Evolutionary conservation across 1,140 invertebrate genomes (phyloP).

Genomic region (Euura saliciscinereae): DNA sequence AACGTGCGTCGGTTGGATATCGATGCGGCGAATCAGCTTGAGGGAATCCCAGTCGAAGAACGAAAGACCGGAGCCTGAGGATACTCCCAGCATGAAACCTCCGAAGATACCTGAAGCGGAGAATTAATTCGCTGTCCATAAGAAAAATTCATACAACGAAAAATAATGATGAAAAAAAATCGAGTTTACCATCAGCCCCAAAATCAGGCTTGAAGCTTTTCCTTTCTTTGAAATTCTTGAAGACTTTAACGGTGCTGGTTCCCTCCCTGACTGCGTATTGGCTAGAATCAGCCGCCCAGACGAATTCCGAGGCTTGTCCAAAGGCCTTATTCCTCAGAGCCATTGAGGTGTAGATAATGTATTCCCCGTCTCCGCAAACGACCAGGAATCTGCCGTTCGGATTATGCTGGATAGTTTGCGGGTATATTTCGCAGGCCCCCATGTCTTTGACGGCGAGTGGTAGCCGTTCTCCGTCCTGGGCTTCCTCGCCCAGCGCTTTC

Average conservation of each 20-base stretch:
- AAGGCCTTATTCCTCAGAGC: constrained; percentile 98
- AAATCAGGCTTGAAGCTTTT: constrained; percentile 95
- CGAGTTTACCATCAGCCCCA: constrained; percentile 81
- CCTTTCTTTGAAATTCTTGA: constrained; percentile 98
- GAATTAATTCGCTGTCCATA: constrained; percentile 12
- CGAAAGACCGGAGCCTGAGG: constrained; percentile 88
- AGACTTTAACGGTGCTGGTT: constrained; percentile 89
- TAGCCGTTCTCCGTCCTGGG: constrained; percentile 67
- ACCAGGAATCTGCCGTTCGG: constrained; percentile 99
- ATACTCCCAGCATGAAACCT: constrained; percentile 92
- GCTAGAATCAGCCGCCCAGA: constrained; percentile 97
- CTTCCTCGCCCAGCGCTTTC: constrained; percentile 79
- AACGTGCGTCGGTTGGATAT: constrained; percentile 92
- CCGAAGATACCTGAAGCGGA: constrained; percentile 86
- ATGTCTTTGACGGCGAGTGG: constrained; percentile 96
- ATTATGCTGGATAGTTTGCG: constrained; percentile 97
- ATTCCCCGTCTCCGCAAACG: constrained; percentile 99
- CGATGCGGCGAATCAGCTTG: constrained; percentile 91
- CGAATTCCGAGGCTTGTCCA: constrained; percentile 97
- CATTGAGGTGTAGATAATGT: constrained; percentile 99
- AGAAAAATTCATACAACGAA: constrained; percentile 3
- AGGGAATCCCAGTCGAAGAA: constrained; percentile 98
- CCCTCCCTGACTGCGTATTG: constrained; percentile 94
- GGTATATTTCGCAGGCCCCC: constrained; percentile 99
- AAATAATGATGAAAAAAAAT: constrained; percentile 6